These are phyloP conservation scores for Anagyrus pseudococci DNA, from an alignment of 2,888 invertebrate genomes.

Conservation along the genomic window DNA sequence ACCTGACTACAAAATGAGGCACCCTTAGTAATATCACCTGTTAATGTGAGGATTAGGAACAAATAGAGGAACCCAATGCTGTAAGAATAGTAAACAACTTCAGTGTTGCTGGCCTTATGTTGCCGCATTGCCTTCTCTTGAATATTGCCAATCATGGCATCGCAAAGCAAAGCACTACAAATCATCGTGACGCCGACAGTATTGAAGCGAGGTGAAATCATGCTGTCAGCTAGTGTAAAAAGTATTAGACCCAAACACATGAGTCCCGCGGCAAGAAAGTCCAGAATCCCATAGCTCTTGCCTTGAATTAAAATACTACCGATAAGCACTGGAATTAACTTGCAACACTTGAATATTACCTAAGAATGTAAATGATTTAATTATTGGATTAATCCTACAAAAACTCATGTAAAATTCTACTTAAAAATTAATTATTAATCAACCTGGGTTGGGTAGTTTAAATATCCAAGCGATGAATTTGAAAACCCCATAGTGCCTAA, in stretches of 20 bases:
- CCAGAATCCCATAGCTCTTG: constrained; percentile 82
- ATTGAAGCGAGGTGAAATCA: constrained; percentile 78
- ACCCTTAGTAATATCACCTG: constrained; percentile 79
- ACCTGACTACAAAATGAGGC: constrained; percentile 80
- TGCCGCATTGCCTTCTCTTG: constrained; percentile 95
- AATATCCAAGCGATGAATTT: constrained; percentile 90
- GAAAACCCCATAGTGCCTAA: constrained; percentile 96
- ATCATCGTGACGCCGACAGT: constrained; percentile 76
- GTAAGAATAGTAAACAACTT: constrained; percentile 93
- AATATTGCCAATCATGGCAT: constrained; percentile 95
- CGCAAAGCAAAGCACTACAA: constrained; percentile 86
- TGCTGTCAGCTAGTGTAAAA: constrained; percentile 85
- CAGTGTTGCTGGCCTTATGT: constrained; percentile 83
- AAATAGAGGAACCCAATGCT: constrained; percentile 86
- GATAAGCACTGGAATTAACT: constrained; percentile 92
- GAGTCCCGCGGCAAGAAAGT: constrained; percentile 81
- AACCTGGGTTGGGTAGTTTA: constrained; percentile 93
- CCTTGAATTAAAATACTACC: constrained; percentile 93
- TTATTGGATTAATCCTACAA: no score
- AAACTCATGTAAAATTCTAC: no score
- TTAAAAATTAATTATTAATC: no score
- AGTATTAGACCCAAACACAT: constrained; percentile 91
- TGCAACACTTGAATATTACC: constrained; percentile 97
- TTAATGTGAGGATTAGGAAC: constrained; percentile 72
- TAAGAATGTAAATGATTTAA: constrained; percentile 42